Evolutionary conservation across 2,797 vertebrate genomes (phyloP).

Genomic region (Eulemur albifrons): DNA sequence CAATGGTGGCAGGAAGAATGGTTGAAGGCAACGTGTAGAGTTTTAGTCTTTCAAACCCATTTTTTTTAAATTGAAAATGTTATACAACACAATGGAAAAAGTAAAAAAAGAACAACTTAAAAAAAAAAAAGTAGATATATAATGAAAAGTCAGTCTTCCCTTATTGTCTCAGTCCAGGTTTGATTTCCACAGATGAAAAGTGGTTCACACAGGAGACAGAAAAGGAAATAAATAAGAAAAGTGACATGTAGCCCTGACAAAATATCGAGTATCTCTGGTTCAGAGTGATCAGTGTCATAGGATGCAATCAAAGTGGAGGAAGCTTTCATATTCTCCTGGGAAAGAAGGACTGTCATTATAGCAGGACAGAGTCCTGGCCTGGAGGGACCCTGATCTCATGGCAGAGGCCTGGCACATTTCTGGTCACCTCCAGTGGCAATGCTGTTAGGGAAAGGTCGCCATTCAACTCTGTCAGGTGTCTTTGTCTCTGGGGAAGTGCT

Average conservation of each 20-base stretch:
- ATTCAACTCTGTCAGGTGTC: background rate
- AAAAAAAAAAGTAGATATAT: background rate
- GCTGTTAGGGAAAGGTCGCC: background rate
- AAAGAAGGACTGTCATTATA: background rate
- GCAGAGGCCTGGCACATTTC: too few species aligned
- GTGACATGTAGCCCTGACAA: constrained; percentile 4
- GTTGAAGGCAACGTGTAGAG: background rate
- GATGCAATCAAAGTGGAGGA: background rate
- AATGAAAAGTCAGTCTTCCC: background rate
- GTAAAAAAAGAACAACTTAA: background rate
- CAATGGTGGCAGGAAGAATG: background rate
- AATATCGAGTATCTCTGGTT: background rate
- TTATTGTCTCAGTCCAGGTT: background rate
- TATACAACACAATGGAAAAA: background rate
- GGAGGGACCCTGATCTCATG: background rate
- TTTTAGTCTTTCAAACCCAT: background rate
- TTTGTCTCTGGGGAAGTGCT: background rate
- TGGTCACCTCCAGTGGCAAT: fast-evolving
- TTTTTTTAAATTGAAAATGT: constrained; percentile 30
- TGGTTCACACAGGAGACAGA: background rate
- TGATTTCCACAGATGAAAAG: background rate
- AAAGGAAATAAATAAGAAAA: background rate
- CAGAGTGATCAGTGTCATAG: background rate
- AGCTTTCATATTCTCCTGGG: background rate
- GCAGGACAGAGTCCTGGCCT: background rate